A percentile compares a stretch with the other conserved stretches of the same genome.
Evolutionary conservation across 2,888 invertebrate genomes (phyloP).

Genomic region (Leptarthrus brevirostris): DNA sequence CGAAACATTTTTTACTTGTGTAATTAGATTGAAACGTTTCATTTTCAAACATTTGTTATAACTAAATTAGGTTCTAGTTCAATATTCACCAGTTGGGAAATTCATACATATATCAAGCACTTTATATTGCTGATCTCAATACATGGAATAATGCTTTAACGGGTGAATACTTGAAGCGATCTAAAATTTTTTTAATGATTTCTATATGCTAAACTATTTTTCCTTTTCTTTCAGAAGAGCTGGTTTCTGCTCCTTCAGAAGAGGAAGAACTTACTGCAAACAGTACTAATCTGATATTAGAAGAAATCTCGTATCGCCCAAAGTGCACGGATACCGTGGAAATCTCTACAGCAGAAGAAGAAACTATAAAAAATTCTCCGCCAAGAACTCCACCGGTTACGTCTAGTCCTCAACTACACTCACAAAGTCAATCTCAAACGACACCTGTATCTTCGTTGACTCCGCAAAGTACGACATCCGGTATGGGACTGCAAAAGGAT

Average conservation of each 20-base stretch:
- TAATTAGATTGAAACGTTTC: too few species aligned
- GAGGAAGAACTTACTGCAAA: background rate
- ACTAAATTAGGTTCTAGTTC: too few species aligned
- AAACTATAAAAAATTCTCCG: background rate
- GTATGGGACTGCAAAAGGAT: slow-evolving; percentile 70
- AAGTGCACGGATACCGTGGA: background rate
- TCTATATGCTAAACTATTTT: background rate
- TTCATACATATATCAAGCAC: too few species aligned
- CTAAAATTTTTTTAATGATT: too few species aligned
- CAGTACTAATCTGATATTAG: background rate
- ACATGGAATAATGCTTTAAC: too few species aligned
- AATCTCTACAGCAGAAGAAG: background rate
- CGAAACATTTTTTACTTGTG: too few species aligned
- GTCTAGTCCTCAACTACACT: slow-evolving; percentile 33
- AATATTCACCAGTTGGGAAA: too few species aligned
- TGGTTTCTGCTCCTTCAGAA: background rate
- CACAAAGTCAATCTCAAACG: slow-evolving; percentile 31
- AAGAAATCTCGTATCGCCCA: background rate
- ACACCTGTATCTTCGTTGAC: slow-evolving; percentile 56
- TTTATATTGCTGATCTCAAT: too few species aligned
- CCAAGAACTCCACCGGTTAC: background rate
- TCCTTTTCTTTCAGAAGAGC: background rate
- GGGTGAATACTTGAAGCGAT: too few species aligned
- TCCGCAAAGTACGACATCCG: slow-evolving; percentile 62
- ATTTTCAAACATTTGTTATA: too few species aligned